phyloP scores from a whole-genome alignment of 2,888 invertebrate species.

The Chrysolina americana region DNA sequence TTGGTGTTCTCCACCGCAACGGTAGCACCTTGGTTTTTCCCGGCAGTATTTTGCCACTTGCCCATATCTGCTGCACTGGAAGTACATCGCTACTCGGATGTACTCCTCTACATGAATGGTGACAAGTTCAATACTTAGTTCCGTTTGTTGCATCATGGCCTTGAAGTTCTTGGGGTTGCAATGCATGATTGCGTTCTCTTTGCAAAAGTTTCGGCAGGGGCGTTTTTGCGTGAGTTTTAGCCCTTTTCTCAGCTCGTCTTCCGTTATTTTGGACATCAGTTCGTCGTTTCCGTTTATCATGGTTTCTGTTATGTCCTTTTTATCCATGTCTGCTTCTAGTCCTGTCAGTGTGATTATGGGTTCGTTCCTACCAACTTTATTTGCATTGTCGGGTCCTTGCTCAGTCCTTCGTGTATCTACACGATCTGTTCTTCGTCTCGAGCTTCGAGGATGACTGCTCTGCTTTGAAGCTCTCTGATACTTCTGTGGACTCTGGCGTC shows the following conservation, averaged over 20 bases:
- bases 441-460: no score
- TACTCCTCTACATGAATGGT: not conserved
- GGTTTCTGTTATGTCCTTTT: no score
- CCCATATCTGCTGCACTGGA: not conserved
- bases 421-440: no score
- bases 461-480: no score
- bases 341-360: not conserved
- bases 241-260: no score
- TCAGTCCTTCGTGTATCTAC: no score
- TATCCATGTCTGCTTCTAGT: not conserved
- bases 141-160: not conserved
- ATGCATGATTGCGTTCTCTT: not conserved
- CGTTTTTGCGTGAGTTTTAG: no score
- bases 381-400: no score
- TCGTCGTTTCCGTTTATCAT: no score
- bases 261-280: no score
- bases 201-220: not conserved
- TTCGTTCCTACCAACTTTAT: no score
- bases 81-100: not conserved
- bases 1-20: not conserved
- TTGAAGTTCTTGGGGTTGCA: not conserved
- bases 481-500: no score
- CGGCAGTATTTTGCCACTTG: constrained; percentile 2
- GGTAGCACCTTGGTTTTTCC: not conserved
- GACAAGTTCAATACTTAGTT: not conserved